Percentiles rank a stretch among this genome's conserved stretches.
Evolutionary conservation across 2,888 invertebrate genomes (phyloP).

Genomic region (Cabera pusaria): DNA sequence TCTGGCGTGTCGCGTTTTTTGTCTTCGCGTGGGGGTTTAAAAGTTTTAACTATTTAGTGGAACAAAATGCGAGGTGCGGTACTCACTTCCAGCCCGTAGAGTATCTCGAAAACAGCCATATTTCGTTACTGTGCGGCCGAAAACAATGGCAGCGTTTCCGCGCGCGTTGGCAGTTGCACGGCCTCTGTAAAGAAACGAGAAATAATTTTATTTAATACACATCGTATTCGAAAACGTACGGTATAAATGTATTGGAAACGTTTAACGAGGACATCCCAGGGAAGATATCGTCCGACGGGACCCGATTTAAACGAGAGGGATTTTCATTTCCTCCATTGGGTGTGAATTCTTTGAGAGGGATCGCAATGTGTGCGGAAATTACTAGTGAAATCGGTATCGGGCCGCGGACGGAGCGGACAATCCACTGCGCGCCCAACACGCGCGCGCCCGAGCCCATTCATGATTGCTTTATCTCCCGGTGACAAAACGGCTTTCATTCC

Average conservation of each 20-base stretch:
- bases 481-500: constrained; percentile 18
- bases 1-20: constrained; percentile 33
- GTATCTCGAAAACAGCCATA: constrained; percentile 98
- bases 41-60: constrained; percentile 30
- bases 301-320: constrained; percentile 64
- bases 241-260: constrained; percentile 31
- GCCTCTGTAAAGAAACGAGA: constrained; percentile 86
- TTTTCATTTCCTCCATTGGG: constrained; percentile 63
- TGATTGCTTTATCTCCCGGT: constrained; percentile 25
- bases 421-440: constrained; percentile 34
- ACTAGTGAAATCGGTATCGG: constrained; percentile 61
- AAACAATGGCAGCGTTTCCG: constrained; percentile 96
- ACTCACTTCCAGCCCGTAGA: constrained; percentile 96
- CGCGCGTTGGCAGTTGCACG: constrained; percentile 95
- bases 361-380: constrained; percentile 63
- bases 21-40: constrained; percentile 38
- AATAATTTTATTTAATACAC: constrained; percentile 37
- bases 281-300: constrained; percentile 49
- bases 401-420: constrained; percentile 49
- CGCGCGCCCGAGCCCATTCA: constrained; percentile 28
- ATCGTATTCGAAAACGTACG: constrained; percentile 19
- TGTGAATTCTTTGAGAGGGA: constrained; percentile 54
- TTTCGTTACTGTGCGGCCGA: constrained; percentile 95
- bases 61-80: constrained; percentile 49
- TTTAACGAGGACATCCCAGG: constrained; percentile 28